Percentiles rank a stretch among this genome's conserved stretches.
These are phyloP conservation scores for Tragelaphus oryx DNA, from an alignment of 2,797 vertebrate genomes.

Conservation along the genomic window DNA sequence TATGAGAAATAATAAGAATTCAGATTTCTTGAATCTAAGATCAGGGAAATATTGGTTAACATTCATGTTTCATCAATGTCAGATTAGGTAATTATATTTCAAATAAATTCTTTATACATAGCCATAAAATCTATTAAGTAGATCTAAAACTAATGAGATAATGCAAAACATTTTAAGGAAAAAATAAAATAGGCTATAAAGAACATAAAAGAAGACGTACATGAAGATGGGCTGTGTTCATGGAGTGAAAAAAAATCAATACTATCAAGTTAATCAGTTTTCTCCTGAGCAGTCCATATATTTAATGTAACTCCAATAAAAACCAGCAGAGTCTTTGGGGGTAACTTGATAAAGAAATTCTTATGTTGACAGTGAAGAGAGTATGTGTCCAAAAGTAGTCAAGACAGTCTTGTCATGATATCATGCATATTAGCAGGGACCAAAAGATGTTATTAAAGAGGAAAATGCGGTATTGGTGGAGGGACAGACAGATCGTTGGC, in stretches of 20 bases:
- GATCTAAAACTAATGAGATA: conserved; percentile 11
- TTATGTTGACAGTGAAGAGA: not conserved
- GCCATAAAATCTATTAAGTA: not conserved
- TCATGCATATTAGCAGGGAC: not conserved
- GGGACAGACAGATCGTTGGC: not conserved
- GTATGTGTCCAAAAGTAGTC: not conserved
- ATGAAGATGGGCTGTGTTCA: not conserved
- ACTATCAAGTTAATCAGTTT: not conserved
- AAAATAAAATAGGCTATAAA: not conserved
- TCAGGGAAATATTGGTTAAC: not conserved
- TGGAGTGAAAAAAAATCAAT: not conserved
- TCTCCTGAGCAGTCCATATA: not conserved
- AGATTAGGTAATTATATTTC: conserved; percentile 23
- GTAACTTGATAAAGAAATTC: conserved; percentile 15
- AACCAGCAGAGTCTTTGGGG: not conserved
- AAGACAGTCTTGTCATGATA: not conserved
- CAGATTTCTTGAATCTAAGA: not conserved
- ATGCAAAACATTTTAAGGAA: not conserved
- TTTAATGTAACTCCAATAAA: conserved; percentile 8
- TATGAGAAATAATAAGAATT: not conserved
- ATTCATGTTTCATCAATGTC: not conserved
- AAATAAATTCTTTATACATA: not conserved
- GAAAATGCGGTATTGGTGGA: conserved; percentile 19
- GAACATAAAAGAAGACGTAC: not conserved
- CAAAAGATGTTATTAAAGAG: not conserved